Evolutionary conservation across 2,797 vertebrate species (phyloP).

Genomic region (Gymnothorax reevesii): DNA sequence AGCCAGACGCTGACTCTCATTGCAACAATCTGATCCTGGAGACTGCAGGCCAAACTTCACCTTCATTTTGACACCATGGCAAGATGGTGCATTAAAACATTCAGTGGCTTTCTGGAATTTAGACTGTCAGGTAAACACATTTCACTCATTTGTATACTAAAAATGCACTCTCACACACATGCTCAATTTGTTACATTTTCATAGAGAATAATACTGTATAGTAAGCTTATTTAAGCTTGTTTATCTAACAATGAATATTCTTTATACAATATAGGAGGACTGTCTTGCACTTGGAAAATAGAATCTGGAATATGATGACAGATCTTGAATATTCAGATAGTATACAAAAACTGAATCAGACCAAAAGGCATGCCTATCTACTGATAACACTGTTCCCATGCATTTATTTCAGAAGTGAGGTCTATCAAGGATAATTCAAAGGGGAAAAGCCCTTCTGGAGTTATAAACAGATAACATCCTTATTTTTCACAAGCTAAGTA

Average conservation of each 20-base stretch:
- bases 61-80: constrained; percentile 6
- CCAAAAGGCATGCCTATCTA: neutral
- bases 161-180: neutral
- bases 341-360: neutral
- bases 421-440: constrained; percentile 9
- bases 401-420: neutral
- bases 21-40: neutral
- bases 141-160: neutral
- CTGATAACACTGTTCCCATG: neutral
- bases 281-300: neutral
- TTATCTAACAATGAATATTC: neutral
- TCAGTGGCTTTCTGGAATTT: neutral
- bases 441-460: neutral
- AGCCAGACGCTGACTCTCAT: constrained; percentile 11
- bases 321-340: neutral
- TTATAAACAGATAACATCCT: constrained; percentile 24
- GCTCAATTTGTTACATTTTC: neutral
- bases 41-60: neutral
- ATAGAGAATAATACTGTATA: neutral
- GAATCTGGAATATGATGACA: neutral
- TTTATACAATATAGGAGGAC: neutral
- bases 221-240: neutral
- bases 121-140: neutral
- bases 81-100: neutral
- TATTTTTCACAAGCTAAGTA: constrained; percentile 21